Evolutionary conservation across 2,113 vertebrate genomes (phyloP), one percentile per base, ranked within the genome.

Genomic region (Octodon degus): DNA sequence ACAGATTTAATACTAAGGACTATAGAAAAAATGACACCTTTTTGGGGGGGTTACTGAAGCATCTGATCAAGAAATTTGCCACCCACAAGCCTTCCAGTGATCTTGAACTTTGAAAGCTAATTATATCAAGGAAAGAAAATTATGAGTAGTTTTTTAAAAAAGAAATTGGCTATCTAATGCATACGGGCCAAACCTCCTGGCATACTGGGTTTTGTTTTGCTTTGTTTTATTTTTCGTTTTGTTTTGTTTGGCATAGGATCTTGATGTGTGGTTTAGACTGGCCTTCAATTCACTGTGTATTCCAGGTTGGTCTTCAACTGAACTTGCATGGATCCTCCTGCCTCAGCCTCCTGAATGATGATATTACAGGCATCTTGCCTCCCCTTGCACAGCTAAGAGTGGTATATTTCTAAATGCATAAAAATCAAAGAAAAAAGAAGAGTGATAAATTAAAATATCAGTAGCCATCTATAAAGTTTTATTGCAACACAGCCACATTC

Each of bases 391-490:
- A 32, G 74, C 40, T 77, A 77, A 77, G 25, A 47, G 27, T 50
- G 25, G 13, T 50, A 32, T 86, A 89, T 58, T 68, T 81, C 81
- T 83, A 84, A 94, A 40, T 96, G 55, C 25, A 74, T 96, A 67
- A 77, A 50, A 74, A 79, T 58, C 34, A 86, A 90, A 80, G 22
- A 68, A 84, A 90, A 40, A 62, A 93, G 9, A 47, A 76, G 37
- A 94, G 70, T 7, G 63, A 43, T 43, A 62, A 89, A 89, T 91
- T 82, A 53, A 96, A 82, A 90, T 92, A 30, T 55, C 12, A 65
- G 30, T 90, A 27, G 90, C 79, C 47, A 37, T 92, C 76, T 82
- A 88, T 94, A 91, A 95, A 92, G 67, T 82, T 97, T 89, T 93
- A 47, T 90, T 92, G 77, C 40, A 86, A 43, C 25, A n/a, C 50